phyloP scores from a whole-genome alignment of 2,113 vertebrate genomes.

The Aegithalos caudatus region DNA sequence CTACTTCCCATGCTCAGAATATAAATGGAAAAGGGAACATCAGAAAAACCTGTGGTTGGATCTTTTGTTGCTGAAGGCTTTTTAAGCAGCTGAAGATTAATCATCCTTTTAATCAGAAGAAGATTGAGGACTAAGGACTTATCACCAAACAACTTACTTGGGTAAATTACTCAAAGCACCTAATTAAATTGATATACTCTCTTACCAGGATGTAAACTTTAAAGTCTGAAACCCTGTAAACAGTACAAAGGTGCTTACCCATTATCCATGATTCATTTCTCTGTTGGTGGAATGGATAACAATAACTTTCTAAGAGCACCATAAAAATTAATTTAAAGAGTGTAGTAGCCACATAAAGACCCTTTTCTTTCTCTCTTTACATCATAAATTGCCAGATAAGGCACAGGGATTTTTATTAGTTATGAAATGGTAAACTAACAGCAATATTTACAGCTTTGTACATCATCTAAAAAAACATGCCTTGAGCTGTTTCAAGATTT shows the following conservation, averaged over 20 bases:
- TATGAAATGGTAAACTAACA: slow-evolving; percentile 16
- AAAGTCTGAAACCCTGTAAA: slow-evolving; percentile 45
- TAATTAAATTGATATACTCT: slow-evolving; percentile 63
- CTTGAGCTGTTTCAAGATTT: slow-evolving; percentile 5
- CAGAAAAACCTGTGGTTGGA: not conserved
- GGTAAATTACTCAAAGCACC: slow-evolving; percentile 60
- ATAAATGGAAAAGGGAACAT: slow-evolving; percentile 6
- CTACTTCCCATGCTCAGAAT: slow-evolving; percentile 24
- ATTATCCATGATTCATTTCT: slow-evolving; percentile 41
- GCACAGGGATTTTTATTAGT: slow-evolving; percentile 17
- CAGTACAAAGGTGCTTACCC: slow-evolving; percentile 24
- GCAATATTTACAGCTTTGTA: slow-evolving; percentile 8
- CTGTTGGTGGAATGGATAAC: slow-evolving; percentile 22
- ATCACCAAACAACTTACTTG: slow-evolving; percentile 51
- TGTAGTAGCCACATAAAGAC: slow-evolving; percentile 28
- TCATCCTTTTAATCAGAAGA: slow-evolving; percentile 55
- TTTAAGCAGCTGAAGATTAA: slow-evolving; percentile 47
- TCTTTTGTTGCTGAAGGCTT: not conserved
- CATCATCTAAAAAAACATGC: not conserved
- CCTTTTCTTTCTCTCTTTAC: not conserved
- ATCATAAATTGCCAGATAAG: slow-evolving; percentile 38
- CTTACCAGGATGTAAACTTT: slow-evolving; percentile 42
- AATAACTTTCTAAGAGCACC: slow-evolving; percentile 23
- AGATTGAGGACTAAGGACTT: slow-evolving; percentile 59
- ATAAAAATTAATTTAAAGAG: slow-evolving; percentile 62